A percentile compares a stretch with the other conserved stretches of the same genome.
Conservation (phyloP, 2,888 invertebrate genomes). For the Belgica antarctica region DNA sequence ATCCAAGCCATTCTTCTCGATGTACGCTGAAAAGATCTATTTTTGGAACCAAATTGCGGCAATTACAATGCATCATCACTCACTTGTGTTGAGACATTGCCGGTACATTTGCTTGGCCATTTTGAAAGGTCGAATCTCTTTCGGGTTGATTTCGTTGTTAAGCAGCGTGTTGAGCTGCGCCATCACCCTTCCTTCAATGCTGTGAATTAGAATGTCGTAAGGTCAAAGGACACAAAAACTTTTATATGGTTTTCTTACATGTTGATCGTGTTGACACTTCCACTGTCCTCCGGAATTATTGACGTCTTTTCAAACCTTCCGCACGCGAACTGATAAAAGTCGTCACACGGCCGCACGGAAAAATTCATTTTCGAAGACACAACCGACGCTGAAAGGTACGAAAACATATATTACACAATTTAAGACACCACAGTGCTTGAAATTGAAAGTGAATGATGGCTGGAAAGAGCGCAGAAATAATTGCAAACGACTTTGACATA, state of each 20-base stretch:
- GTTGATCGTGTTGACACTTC: conserved; percentile 37
- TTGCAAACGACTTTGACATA: conserved; percentile 40
- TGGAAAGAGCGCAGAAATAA: not conserved
- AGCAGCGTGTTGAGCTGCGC: conserved; percentile 34
- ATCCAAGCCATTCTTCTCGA: conserved; percentile 12
- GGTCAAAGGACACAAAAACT: too few relatives aligned
- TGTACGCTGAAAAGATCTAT: not conserved
- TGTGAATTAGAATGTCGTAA: too few relatives aligned
- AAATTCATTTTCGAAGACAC: conserved; percentile 39
- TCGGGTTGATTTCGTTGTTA: conserved; percentile 41
- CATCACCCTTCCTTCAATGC: conserved; percentile 37
- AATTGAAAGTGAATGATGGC: not conserved
- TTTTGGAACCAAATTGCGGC: not conserved
- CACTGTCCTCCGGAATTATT: conserved; percentile 38
- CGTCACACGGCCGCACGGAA: conserved; percentile 32
- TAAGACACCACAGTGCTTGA: too few relatives aligned
- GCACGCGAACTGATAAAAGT: conserved; percentile 39
- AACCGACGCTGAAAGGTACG: conserved; percentile 30
- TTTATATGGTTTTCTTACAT: too few relatives aligned
- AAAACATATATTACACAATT: too few relatives aligned
- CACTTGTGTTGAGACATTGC: conserved; percentile 47
- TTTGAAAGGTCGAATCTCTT: conserved; percentile 46
- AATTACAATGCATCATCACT: too few relatives aligned
- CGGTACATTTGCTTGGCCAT: conserved; percentile 47
- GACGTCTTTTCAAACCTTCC: conserved; percentile 35